Conservation (phyloP, 2,888 invertebrate genomes). For the Linnaemya vulpina region DNA sequence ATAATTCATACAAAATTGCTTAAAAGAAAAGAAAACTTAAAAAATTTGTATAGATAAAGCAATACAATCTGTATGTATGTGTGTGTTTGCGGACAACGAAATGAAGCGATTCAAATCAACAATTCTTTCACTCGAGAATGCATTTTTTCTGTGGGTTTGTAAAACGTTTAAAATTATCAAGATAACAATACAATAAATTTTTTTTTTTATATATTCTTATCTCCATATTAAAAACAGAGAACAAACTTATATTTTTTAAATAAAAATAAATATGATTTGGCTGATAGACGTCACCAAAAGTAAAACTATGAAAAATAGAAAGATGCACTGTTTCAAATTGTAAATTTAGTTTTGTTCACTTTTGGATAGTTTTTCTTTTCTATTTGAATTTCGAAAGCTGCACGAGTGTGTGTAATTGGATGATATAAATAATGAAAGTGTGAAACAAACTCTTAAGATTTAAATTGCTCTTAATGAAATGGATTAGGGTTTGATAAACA, state of each 20-base stretch:
- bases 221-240: slow-evolving; percentile 8
- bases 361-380: background rate
- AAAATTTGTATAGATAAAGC: slow-evolving; percentile 8
- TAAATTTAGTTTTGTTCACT: slow-evolving; percentile 2
- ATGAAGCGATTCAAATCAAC: background rate
- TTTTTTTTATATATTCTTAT: slow-evolving; percentile 31
- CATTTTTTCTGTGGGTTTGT: slow-evolving; percentile 3
- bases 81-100: background rate
- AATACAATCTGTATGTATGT: too few relatives aligned
- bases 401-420: slow-evolving; percentile 31
- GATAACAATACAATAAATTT: slow-evolving; percentile 8
- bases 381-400: background rate
- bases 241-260: background rate
- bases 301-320: background rate
- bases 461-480: slow-evolving; percentile 14
- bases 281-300: slow-evolving; percentile 30
- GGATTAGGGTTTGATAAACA: slow-evolving; percentile 22
- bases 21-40: background rate
- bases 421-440: slow-evolving; percentile 60
- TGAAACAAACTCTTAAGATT: slow-evolving; percentile 18
- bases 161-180: slow-evolving; percentile 1
- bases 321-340: slow-evolving; percentile 3
- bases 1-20: background rate
- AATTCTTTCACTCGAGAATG: slow-evolving; percentile 2
- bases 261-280: slow-evolving; percentile 40